These are phyloP conservation scores for Trichonephila clavipes DNA, from an alignment of 1,140 invertebrate species.

Conservation along the genomic window DNA sequence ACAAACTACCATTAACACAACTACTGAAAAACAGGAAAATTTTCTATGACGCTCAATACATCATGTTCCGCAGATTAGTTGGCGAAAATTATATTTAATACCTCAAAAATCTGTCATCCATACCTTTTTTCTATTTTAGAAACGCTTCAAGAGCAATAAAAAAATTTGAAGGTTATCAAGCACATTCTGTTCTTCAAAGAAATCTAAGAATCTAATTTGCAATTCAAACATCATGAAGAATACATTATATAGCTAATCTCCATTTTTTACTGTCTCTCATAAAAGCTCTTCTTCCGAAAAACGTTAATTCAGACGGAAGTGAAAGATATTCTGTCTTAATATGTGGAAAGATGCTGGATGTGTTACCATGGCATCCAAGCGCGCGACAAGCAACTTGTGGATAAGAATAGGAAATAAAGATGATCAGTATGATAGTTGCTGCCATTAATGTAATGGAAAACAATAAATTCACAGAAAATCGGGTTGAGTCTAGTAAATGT, in stretches of 20 bases:
- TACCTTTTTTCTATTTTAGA: neutral
- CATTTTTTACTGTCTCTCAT: neutral
- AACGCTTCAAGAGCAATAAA: neutral
- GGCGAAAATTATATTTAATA: neutral
- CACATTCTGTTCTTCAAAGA: neutral
- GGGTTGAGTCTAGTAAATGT: neutral
- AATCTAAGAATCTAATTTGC: neutral
- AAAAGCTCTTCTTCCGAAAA: neutral
- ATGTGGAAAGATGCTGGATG: neutral
- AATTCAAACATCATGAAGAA: neutral
- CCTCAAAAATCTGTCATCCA: neutral
- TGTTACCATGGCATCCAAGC: neutral
- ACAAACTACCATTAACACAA: no score
- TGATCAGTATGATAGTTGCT: neutral
- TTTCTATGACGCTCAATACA: neutral
- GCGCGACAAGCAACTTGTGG: neutral
- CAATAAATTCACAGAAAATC: neutral
- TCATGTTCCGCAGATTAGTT: neutral
- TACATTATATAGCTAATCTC: slow-evolving; percentile 18
- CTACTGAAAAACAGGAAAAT: neutral
- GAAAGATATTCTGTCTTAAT: neutral
- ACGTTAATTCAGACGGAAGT: slow-evolving; percentile 20
- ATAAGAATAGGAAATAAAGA: neutral
- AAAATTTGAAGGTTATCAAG: neutral
- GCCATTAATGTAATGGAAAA: neutral